A percentile compares a stretch with the other conserved stretches of the same genome.
These are phyloP conservation scores for Neolamprologus devosi DNA, from an alignment of 2,113 vertebrate genomes.

Conservation along the genomic window DNA sequence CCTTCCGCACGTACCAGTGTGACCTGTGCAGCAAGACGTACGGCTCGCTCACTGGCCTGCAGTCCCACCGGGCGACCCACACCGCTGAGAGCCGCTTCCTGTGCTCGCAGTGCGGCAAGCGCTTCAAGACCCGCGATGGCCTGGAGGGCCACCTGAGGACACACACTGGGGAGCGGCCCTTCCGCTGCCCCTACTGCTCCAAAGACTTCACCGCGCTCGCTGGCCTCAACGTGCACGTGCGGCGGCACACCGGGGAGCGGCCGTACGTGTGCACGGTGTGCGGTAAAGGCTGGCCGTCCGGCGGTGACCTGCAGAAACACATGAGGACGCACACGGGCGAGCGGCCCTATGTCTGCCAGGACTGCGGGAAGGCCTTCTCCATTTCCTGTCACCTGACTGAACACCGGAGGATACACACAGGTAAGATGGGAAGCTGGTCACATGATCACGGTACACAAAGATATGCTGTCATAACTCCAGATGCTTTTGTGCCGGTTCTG, in stretches of 20 bases:
- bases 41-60: constrained; percentile 39
- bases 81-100: constrained; percentile 54
- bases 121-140: constrained; percentile 61
- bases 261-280: constrained; percentile 68
- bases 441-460: not conserved
- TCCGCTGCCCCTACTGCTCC: constrained; percentile 65
- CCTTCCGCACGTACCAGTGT: constrained; percentile 46
- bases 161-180: constrained; percentile 60
- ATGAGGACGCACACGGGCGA: constrained; percentile 67
- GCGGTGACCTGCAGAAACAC: constrained; percentile 68
- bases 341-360: constrained; percentile 56
- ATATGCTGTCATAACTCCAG: not conserved
- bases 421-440: constrained; percentile 2
- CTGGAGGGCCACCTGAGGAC: constrained; percentile 64
- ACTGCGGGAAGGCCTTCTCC: constrained; percentile 65
- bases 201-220: constrained; percentile 63
- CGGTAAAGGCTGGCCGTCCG: constrained; percentile 61
- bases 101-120: constrained; percentile 66
- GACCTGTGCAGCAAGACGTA: constrained; percentile 63
- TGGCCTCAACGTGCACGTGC: constrained; percentile 67
- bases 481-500: not conserved
- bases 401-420: constrained; percentile 65
- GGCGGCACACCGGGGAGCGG: constrained; percentile 68
- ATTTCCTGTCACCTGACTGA: constrained; percentile 68
- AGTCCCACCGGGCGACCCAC: constrained; percentile 52